phyloP scores from a whole-genome alignment of 2,113 vertebrate genomes.

The Noctilio leporinus region DNA sequence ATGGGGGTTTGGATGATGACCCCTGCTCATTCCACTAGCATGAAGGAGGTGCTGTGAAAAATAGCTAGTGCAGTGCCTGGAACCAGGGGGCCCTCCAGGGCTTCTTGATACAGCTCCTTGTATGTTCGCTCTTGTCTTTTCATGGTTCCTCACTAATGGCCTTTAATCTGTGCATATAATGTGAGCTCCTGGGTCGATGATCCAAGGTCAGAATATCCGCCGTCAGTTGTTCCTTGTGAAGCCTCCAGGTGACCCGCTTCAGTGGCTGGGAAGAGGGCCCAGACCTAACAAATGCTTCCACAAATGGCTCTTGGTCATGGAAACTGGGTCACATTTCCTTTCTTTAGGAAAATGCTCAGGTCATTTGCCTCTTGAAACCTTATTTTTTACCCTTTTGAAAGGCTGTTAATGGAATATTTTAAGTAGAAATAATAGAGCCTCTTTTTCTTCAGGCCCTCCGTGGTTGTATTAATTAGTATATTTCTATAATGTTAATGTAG shows the following conservation, averaged over 20 bases:
- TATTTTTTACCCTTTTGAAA: conserved; percentile 32
- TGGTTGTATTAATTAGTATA: conserved; percentile 48
- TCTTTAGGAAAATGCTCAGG: conserved; percentile 33
- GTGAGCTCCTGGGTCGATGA: background rate
- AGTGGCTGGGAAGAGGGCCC: conserved; percentile 21
- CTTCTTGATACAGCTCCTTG: background rate
- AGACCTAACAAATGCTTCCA: background rate
- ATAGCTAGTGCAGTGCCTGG: accelerated
- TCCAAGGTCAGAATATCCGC: background rate
- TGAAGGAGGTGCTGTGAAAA: background rate
- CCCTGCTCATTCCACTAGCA: background rate
- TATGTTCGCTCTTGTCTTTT: background rate
- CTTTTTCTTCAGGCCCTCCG: background rate
- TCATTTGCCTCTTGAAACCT: conserved; percentile 3
- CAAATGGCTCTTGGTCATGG: background rate
- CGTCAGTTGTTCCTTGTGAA: background rate
- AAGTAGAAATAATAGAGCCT: conserved; percentile 23
- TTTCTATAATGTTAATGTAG: conserved; percentile 23
- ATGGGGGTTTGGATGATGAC: background rate
- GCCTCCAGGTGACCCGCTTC: background rate
- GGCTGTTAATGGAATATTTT: conserved; percentile 28
- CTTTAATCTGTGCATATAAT: background rate
- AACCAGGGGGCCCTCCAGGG: background rate
- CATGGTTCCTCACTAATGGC: background rate
- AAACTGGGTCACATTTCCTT: conserved; percentile 58